These are phyloP conservation scores for Nephrotoma appendiculata DNA, from an alignment of 2,888 invertebrate species.

Conservation along the genomic window DNA sequence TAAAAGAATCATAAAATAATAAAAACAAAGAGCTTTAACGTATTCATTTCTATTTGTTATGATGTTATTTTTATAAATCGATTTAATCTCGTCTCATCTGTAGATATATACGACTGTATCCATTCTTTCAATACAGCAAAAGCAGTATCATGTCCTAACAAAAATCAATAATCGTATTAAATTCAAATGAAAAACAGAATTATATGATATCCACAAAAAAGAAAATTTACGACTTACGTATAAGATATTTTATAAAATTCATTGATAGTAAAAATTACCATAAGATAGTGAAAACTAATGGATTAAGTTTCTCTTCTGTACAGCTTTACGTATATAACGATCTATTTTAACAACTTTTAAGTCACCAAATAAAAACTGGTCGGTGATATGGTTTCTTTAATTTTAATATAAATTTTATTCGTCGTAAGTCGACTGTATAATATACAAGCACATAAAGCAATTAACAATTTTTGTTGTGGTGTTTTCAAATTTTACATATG, in stretches of 20 bases:
- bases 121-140: too few relatives aligned
- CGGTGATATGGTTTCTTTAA: too few relatives aligned
- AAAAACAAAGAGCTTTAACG: not conserved
- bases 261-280: not conserved
- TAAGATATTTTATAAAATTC: not conserved
- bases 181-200: not conserved
- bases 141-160: too few relatives aligned
- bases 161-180: too few relatives aligned
- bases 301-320: not conserved
- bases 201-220: not conserved
- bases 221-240: not conserved
- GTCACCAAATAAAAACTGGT: too few relatives aligned
- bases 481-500: too few relatives aligned
- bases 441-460: not conserved
- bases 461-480: too few relatives aligned
- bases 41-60: not conserved
- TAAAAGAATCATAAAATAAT: not conserved
- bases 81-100: not conserved
- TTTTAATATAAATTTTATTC: too few relatives aligned
- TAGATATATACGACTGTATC: not conserved
- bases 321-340: too few relatives aligned
- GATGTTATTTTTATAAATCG: not conserved
- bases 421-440: not conserved
- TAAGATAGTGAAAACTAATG: not conserved
- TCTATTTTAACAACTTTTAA: too few relatives aligned